Conservation (phyloP, 2,797 vertebrate species). For the Neosilurus hyrtlii region DNA sequence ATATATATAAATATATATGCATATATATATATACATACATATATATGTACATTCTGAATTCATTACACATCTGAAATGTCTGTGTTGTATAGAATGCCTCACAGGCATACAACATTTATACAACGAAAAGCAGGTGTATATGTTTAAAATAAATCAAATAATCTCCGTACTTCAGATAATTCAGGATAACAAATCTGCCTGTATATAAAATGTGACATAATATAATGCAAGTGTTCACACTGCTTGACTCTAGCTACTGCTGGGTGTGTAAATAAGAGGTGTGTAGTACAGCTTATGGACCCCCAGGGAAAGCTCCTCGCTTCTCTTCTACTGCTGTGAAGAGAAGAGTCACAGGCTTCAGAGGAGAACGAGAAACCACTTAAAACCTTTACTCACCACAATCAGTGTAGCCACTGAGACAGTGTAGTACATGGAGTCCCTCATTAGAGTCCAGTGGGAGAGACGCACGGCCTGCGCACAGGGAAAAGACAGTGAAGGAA, state of each 20-base stretch:
- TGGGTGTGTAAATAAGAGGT: conserved; percentile 45
- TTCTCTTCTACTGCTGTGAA: conserved; percentile 37
- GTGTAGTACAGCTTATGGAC: conserved; percentile 26
- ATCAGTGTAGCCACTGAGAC: conserved; percentile 89
- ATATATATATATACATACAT: too few species aligned
- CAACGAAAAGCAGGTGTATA: background rate
- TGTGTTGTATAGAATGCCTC: too few species aligned
- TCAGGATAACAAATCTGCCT: background rate
- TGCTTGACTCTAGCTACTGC: conserved; percentile 24
- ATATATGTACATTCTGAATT: too few species aligned
- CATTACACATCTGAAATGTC: too few species aligned
- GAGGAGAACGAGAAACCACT: conserved; percentile 45
- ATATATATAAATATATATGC: too few species aligned
- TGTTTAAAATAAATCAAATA: background rate
- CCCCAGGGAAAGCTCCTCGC: conserved; percentile 39
- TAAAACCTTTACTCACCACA: conserved; percentile 74
- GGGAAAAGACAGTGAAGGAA: background rate
- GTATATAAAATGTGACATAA: background rate
- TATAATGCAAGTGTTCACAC: conserved; percentile 37
- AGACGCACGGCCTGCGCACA: conserved; percentile 81
- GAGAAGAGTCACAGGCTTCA: conserved; percentile 32
- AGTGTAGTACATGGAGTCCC: conserved; percentile 91
- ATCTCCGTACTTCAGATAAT: background rate
- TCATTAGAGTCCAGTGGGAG: conserved; percentile 87
- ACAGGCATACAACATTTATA: too few species aligned